Conservation (phyloP, 2,797 vertebrate species). For the Pangasius mekongensis region DNA sequence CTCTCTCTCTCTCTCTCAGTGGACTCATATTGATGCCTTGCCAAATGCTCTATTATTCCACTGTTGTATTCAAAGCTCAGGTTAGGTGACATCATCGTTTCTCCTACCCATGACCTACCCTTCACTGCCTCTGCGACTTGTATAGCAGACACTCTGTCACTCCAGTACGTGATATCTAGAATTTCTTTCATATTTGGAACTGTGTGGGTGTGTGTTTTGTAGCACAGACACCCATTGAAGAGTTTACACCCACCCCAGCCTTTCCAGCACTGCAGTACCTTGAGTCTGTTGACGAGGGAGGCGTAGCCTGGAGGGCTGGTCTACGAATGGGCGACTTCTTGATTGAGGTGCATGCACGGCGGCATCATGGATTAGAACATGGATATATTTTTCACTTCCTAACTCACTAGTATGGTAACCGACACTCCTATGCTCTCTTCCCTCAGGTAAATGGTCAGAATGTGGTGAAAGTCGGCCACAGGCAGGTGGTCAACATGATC, state of each 20-base stretch:
- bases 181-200: conserved; percentile 11
- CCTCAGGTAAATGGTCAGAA: conserved; percentile 92
- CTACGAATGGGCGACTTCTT: conserved; percentile 93
- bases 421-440: neutral
- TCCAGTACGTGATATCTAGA: conserved; percentile 1
- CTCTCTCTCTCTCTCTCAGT: neutral
- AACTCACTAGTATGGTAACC: neutral
- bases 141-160: conserved; percentile 4
- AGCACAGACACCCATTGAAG: conserved; percentile 95
- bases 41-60: conserved; percentile 23
- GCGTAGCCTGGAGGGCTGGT: conserved; percentile 90
- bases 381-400: neutral
- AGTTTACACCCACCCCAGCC: conserved; percentile 93
- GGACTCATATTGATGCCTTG: conserved; percentile 23
- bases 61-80: conserved; percentile 9
- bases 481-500: conserved; percentile 96
- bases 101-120: conserved; percentile 22
- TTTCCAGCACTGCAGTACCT: conserved; percentile 93
- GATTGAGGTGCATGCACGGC: conserved; percentile 80
- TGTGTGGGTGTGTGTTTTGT: conserved; percentile 52
- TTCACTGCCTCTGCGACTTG: conserved; percentile 10
- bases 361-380: neutral
- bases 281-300: conserved; percentile 93
- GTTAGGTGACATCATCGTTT: conserved; percentile 29
- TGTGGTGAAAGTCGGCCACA: conserved; percentile 92